Conservation (phyloP, 37 sponge, comb jelly and placozoan genomes). For the Hexactinellida sp. region DNA sequence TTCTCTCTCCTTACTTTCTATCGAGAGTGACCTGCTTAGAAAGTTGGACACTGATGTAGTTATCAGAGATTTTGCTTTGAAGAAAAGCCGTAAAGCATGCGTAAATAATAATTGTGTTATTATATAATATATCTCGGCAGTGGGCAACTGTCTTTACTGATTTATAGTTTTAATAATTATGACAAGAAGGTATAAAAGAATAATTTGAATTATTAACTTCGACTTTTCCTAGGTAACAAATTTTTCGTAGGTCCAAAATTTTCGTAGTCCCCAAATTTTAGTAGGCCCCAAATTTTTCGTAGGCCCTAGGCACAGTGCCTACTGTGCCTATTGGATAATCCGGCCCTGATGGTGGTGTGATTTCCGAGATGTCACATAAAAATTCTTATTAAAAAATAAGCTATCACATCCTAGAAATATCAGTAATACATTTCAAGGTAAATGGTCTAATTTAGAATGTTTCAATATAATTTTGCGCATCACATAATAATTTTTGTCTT, state of each 20-base stretch:
- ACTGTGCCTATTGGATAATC: background rate
- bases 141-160: background rate
- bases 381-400: no score
- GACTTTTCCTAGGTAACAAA: no score
- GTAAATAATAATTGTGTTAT: background rate
- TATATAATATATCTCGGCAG: background rate
- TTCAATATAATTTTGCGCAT: no score
- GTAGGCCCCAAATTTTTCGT: background rate
- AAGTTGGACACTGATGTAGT: background rate
- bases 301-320: background rate
- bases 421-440: no score
- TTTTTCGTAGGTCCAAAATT: no score
- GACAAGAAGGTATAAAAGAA: background rate
- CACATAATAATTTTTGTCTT: no score
- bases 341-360: background rate
- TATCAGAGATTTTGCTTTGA: background rate
- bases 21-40: background rate
- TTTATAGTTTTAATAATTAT: background rate
- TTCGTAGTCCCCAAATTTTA: no score
- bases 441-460: no score
- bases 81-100: background rate
- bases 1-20: background rate
- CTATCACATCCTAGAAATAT: no score
- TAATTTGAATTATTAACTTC: background rate
- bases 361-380: no score